Conservation (phyloP, 2,888 invertebrate species). For the Octodonta nipae region DNA sequence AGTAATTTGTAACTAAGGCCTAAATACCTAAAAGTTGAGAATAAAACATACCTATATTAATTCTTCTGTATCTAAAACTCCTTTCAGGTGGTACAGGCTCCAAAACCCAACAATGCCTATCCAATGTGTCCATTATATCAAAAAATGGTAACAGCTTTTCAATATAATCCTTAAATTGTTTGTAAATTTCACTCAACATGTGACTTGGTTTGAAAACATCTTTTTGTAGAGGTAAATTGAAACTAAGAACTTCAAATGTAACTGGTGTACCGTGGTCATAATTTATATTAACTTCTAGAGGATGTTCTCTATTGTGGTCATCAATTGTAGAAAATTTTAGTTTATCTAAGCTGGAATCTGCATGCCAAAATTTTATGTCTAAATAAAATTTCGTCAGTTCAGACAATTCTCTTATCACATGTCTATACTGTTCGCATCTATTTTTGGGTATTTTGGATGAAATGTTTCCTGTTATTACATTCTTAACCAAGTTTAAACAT, state of each 20-base stretch:
- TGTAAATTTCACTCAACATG: slow-evolving; percentile 24
- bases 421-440: slow-evolving; percentile 14
- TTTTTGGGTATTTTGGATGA: slow-evolving; percentile 8
- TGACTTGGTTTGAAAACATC: slow-evolving; percentile 8
- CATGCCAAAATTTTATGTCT: slow-evolving; percentile 17
- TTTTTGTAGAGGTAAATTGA: slow-evolving; percentile 22
- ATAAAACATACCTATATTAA: slow-evolving; percentile 12
- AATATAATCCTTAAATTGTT: slow-evolving; percentile 23
- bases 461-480: slow-evolving; percentile 13
- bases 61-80: slow-evolving; percentile 31
- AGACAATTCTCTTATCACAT: slow-evolving; percentile 21
- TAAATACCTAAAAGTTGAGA: too few species aligned
- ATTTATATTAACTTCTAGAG: slow-evolving; percentile 18
- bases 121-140: slow-evolving; percentile 33
- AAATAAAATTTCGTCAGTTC: slow-evolving; percentile 25
- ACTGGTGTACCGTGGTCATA: slow-evolving; percentile 13
- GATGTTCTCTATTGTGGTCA: slow-evolving; percentile 20
- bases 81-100: slow-evolving; percentile 32
- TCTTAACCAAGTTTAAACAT: slow-evolving; percentile 18
- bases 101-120: slow-evolving; percentile 30
- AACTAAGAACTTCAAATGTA: slow-evolving; percentile 22
- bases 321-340: slow-evolving; percentile 16
- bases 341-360: slow-evolving; percentile 19
- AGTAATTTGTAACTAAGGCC: too few species aligned
- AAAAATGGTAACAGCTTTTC: slow-evolving; percentile 31